A percentile compares a stretch with the other conserved stretches of the same genome.
Conservation (phyloP, 2,797 vertebrate species). For the Pseudotriccus pelzelni region DNA sequence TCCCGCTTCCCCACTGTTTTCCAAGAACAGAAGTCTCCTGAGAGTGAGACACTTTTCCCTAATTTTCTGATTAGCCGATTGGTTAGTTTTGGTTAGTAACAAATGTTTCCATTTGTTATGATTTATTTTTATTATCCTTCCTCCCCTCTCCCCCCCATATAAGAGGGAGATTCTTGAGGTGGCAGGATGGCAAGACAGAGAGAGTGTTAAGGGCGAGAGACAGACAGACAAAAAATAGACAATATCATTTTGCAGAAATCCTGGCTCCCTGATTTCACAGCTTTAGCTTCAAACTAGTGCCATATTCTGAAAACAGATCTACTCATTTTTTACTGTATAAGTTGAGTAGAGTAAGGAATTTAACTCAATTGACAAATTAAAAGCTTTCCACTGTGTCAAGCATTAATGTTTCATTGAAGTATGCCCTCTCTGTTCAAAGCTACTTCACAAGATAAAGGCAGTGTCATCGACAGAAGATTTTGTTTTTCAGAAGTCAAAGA, state of each 20-base stretch:
- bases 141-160: not conserved
- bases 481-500: slow-evolving; percentile 46
- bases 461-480: not conserved
- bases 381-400: not conserved
- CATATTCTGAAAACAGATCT: slow-evolving; percentile 3
- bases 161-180: not conserved
- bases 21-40: not conserved
- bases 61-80: slow-evolving; percentile 49
- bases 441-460: slow-evolving; percentile 5
- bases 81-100: too few relatives aligned
- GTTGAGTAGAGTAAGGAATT: slow-evolving; percentile 15
- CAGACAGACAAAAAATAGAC: not conserved
- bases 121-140: slow-evolving; percentile 35
- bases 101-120: slow-evolving; percentile 51
- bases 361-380: not conserved
- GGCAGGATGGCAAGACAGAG: not conserved
- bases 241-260: slow-evolving; percentile 22
- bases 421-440: not conserved
- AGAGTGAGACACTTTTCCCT: not conserved
- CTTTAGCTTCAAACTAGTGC: not conserved
- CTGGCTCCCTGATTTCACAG: slow-evolving; percentile 26
- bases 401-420: slow-evolving; percentile 1
- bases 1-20: not conserved
- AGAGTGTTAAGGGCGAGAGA: not conserved
- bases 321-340: slow-evolving; percentile 11